A percentile compares a stretch with the other conserved stretches of the same genome.
These are phyloP conservation scores for Chrysolophus pictus DNA, from an alignment of 2,797 vertebrate species.

Conservation along the genomic window DNA sequence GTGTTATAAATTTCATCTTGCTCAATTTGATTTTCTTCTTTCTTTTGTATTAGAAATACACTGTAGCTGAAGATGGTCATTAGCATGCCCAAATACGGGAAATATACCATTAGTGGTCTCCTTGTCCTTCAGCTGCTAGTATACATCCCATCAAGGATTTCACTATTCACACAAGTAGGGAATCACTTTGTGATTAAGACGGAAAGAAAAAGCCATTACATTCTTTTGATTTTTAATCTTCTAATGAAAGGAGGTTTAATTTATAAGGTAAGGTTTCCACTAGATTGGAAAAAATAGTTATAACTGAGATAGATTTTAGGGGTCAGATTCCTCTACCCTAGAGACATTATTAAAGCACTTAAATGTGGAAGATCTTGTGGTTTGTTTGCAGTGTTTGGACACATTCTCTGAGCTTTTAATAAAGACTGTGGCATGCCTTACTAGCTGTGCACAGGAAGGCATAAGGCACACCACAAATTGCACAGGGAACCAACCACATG, in stretches of 20 bases:
- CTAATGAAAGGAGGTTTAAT: background rate
- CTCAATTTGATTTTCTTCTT: constrained; percentile 23
- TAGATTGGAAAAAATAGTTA: background rate
- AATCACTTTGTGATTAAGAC: background rate
- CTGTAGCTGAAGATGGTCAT: background rate
- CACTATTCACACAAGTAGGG: background rate
- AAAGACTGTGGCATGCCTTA: background rate
- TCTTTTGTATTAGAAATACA: constrained; percentile 34
- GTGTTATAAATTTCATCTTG: constrained; percentile 7
- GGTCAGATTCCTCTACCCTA: background rate
- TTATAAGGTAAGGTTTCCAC: background rate
- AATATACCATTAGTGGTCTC: background rate
- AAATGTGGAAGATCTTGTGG: background rate
- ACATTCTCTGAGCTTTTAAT: background rate
- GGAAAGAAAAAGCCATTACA: background rate
- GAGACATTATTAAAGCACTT: background rate
- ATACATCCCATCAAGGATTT: background rate
- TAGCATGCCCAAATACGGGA: background rate
- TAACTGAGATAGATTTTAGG: background rate
- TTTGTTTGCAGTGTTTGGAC: background rate
- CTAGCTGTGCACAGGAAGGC: background rate
- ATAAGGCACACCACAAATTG: background rate
- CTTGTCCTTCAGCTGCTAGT: background rate
- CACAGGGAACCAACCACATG: accelerated
- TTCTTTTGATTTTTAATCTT: background rate